Evolutionary conservation across 2,797 vertebrate species (phyloP), one percentile per base, ranked within the genome.

Genomic region (Centroberyx gerrardi): DNA sequence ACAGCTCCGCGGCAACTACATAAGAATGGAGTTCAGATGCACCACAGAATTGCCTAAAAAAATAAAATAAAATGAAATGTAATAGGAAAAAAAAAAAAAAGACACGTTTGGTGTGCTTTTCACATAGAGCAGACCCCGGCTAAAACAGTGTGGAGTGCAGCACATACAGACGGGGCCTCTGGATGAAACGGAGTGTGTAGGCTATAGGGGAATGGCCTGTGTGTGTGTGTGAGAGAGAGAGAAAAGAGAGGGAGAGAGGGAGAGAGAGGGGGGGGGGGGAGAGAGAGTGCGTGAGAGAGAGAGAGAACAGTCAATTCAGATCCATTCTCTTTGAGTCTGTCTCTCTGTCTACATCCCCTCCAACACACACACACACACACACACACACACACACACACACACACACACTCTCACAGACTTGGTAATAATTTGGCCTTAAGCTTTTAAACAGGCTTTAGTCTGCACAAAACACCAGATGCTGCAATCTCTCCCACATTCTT

Each of bases 381-480:
- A 36, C 31, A 83, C 56, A 44, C 42, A 61, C 38, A 65, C 49
- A 29, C 22, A 38, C 22, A 67, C 55, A 67, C 68, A 2, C 53
- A 79, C 68, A 3, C 7, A 8, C 76, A 40, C 10, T 2, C 63
- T 71, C 61, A 15, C 76, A 78, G 36, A 76, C 76, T 74, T 44
- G 49, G 69, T 78, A 31, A 33, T 77, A 80, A 86, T 85, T 83
- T 86, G 73, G 81, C 81, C 74, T 72, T 62, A 82, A 80, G 84
- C 81, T 86, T 90, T 87, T 74, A 83, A 90, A 89, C 68, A 56
- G 74, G 80, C 74, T 90, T 82, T 48, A 67, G 74, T 53, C 72
- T 76, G 74, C 76, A 84, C 70, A 88, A 70, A 87, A 87, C 90
- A 86, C 83, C 87, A 89, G 90, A 92, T 90, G 91, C 85, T 90